A percentile compares a stretch with the other conserved stretches of the same genome.
Conservation (phyloP, 2,797 vertebrate genomes). For the Neosalanx taihuensis region DNA sequence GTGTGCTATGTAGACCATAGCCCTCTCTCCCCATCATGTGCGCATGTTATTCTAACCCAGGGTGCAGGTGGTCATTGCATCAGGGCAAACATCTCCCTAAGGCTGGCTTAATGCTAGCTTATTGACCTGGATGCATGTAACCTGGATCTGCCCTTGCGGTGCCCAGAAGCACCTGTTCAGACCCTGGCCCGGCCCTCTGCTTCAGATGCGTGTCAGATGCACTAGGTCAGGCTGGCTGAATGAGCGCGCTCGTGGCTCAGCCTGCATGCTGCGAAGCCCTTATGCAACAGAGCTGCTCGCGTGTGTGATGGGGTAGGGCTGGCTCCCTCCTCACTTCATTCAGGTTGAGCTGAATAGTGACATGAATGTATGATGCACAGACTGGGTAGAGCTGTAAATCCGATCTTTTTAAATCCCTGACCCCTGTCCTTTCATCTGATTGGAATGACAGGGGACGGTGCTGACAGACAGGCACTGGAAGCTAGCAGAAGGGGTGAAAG, state of each 20-base stretch:
- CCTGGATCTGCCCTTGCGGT: constrained; percentile 32
- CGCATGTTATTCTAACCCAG: constrained; percentile 58
- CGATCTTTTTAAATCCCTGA: constrained; percentile 60
- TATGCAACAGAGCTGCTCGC: constrained; percentile 58
- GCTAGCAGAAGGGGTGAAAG: constrained; percentile 39
- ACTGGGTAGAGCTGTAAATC: constrained; percentile 64
- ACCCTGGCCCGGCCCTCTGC: constrained; percentile 19
- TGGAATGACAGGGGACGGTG: constrained; percentile 54
- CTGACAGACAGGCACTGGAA: constrained; percentile 40
- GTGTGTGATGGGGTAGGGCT: constrained; percentile 35
- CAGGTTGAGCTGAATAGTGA: constrained; percentile 8
- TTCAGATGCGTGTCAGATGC: not conserved
- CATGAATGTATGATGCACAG: constrained; percentile 33
- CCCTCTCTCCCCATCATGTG: no score
- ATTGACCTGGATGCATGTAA: constrained; percentile 68
- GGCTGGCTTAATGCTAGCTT: constrained; percentile 49
- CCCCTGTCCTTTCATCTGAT: constrained; percentile 58
- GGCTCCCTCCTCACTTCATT: constrained; percentile 8
- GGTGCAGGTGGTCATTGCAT: constrained; percentile 64
- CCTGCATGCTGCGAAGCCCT: constrained; percentile 41
- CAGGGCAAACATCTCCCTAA: constrained; percentile 47
- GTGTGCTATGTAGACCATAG: no score
- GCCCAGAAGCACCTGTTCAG: constrained; percentile 60
- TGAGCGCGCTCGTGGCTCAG: not conserved
- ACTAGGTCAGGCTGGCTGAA: not conserved